Evolutionary conservation across 53 echinoderm and acorn worm genomes (phyloP), one percentile per base, ranked within the genome.

Genomic region (Holothuria leucospilota): DNA sequence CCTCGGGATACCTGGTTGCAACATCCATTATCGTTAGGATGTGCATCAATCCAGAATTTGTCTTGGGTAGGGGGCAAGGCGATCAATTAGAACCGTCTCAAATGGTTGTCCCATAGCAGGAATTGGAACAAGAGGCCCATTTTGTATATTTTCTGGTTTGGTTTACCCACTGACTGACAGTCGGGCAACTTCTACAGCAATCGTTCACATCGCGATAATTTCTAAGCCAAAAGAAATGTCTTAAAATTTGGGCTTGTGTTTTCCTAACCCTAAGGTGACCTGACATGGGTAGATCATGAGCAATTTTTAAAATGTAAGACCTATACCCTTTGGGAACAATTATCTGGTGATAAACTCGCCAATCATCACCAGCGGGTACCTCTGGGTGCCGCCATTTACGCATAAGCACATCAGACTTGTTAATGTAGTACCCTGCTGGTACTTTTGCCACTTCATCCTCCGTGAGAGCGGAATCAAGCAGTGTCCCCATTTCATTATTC

Each of bases 301-400:
- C 94, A 18, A 94, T n/a, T 4, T 84, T 79, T 20, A 95, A 20
- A 5, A 92, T 89, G 4, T 91, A 70, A 21, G 30, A 23, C 21
- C 89, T 71, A 40, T 93, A 91, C 20, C 42, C 58, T 49, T 52
- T 27, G 11, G 93, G 93, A 6, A 95, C 81, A 25, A 93, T 89
- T 20, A 91, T 84, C 39, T 95, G 95, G 51, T 91, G 78, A 12
- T 88, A n/a, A 18, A 86, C 85, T 29, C 73, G 52, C 93, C 89
- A 91, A 25, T 84, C 87, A 29, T 93, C 89, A 82, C 90, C 85
- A n/a, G 89, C 92, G 27, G 84, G 79, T n/a, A 86, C 68, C 61
- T 95, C 69, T 69, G 94, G 86, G 15, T 90, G 91, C n/a, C n/a
- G n/a, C n/a, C n/a, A n/a, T n/a, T n/a, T n/a, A n/a, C 90, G 81